These are phyloP conservation scores for Trachops cirrhosus DNA, from an alignment of 2,797 vertebrate genomes.

Conservation along the genomic window DNA sequence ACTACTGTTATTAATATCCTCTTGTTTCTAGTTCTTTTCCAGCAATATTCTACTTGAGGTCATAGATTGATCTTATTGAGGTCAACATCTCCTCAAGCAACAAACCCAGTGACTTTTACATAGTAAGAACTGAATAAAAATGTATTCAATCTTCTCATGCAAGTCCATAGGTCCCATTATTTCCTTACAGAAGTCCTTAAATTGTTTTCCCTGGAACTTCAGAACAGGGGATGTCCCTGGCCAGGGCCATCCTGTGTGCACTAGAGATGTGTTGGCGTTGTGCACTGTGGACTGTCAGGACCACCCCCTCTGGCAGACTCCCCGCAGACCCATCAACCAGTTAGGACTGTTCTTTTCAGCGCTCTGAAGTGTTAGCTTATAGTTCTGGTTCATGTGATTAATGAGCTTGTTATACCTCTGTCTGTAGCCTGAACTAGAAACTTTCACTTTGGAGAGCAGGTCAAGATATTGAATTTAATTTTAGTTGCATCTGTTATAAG, in stretches of 20 bases:
- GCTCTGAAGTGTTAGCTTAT: slow-evolving; percentile 30
- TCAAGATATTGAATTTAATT: slow-evolving; percentile 72
- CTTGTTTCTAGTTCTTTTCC: not conserved
- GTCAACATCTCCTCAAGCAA: not conserved
- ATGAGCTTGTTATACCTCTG: slow-evolving; percentile 57
- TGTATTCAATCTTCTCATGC: not conserved
- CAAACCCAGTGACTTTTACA: slow-evolving; percentile 15
- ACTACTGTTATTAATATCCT: not conserved
- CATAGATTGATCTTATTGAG: not conserved
- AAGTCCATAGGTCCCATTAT: not conserved
- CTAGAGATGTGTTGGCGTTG: not conserved
- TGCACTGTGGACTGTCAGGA: not conserved
- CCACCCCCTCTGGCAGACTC: not conserved
- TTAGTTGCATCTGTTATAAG: slow-evolving; percentile 67
- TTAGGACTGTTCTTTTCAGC: slow-evolving; percentile 21
- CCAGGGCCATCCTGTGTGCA: not conserved
- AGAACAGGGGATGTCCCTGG: not conserved
- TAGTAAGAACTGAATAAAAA: slow-evolving; percentile 31
- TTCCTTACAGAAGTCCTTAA: not conserved
- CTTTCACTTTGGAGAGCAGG: slow-evolving; percentile 68
- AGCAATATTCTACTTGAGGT: not conserved
- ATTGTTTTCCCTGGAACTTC: not conserved
- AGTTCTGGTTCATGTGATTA: slow-evolving; percentile 59
- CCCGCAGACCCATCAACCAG: not conserved
- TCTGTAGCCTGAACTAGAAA: slow-evolving; percentile 65